Evolutionary conservation across 2,113 vertebrate species (phyloP), one percentile per base, ranked within the genome.

Genomic region (Proteles cristata): DNA sequence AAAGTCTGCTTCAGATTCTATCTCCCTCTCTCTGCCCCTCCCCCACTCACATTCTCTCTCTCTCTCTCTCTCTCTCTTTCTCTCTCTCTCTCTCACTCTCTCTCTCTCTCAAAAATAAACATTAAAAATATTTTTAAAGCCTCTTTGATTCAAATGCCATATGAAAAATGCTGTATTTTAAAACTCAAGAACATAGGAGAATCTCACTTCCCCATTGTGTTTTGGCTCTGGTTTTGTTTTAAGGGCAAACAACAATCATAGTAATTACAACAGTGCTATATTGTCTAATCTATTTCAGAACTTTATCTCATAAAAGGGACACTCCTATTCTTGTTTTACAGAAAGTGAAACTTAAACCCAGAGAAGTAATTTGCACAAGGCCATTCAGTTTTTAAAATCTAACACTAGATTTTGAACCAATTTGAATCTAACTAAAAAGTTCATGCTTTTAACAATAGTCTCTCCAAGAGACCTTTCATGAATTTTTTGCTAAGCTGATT

Each of bases 321-420:
- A 17, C 1, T 48, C 45, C 7, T 28, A 12, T 39, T 79, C 45
- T 55, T 83, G 55, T 68, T 91, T 91, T 48, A 79, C 1, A 84
- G 48, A 94, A 93, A 80, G 5, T 73, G 45, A 90, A 90, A 91
- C 26, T 73, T 25, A 93, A 84, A 84, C 10, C 80, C 45, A 84
- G 16, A 86, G 17, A 94, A 23, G 12, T 71, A 2, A 88, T 80
- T 80, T 33, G 4, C 10, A 87, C 21, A 83, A 74, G 5, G 21
- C 65, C 50, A 26, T 28, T 28, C 25, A 80, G 4, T 6, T 93
- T 79, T 58, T 88, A 84, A 80, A 88, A 68, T 4, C 21, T 25
- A 93, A 76, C 33, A 11, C 33, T 81, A 81, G 69, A 92, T 76
- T 69, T 76, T 68, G n/a, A 48, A 16, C 14, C 23, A 53, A 90